A percentile compares a stretch with the other conserved stretches of the same genome.
Conservation (phyloP, 2,113 vertebrate species). For the Chaenocephalus aceratus region DNA sequence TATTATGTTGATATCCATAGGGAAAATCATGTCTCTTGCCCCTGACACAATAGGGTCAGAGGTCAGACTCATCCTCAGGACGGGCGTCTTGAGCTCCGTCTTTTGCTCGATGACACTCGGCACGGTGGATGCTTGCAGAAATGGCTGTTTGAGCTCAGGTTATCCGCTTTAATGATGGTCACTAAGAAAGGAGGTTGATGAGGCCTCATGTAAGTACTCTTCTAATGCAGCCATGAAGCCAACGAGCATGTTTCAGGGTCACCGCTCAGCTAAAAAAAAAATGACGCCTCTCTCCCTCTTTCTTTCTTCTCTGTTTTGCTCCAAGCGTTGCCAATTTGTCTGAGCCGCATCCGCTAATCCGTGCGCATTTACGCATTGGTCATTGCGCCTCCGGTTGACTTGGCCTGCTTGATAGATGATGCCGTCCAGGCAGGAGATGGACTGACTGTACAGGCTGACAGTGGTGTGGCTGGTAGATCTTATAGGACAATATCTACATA, state of each 20-base stretch:
- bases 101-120: conserved; percentile 59
- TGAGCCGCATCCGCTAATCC: conserved; percentile 71
- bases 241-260: conserved; percentile 72
- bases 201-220: conserved; percentile 61
- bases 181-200: conserved; percentile 62
- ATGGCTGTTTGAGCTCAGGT: conserved; percentile 57
- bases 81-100: not conserved
- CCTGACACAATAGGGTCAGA: conserved; percentile 38
- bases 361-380: conserved; percentile 76
- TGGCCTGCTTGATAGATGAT: conserved; percentile 71
- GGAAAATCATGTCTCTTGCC: not conserved
- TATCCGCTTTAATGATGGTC: conserved; percentile 64
- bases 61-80: conserved; percentile 42
- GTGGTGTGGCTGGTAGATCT: conserved; percentile 56
- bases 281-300: conserved; percentile 46
- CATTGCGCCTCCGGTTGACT: conserved; percentile 74
- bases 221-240: conserved; percentile 65
- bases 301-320: conserved; percentile 62
- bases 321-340: conserved; percentile 77
- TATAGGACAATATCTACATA: not conserved
- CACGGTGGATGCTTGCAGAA: conserved; percentile 33
- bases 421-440: conserved; percentile 65
- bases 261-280: conserved; percentile 67
- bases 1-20: not conserved
- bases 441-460: conserved; percentile 71